Conservation (phyloP, 2,888 invertebrate genomes). For the Ormyrus nitidulus region DNA sequence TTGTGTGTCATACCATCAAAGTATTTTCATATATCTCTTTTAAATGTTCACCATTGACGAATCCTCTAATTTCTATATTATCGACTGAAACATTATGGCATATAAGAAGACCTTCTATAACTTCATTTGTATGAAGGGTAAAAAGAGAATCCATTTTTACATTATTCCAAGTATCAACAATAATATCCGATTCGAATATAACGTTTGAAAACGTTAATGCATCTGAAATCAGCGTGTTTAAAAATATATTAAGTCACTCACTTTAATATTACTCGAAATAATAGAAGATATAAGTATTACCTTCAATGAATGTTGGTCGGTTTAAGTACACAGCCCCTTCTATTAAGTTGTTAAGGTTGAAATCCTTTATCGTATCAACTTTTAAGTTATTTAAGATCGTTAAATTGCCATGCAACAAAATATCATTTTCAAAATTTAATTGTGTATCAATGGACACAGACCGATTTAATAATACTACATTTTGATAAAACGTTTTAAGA, state of each 20-base stretch:
- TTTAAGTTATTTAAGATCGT: constrained; percentile 59
- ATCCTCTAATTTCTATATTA: constrained; percentile 62
- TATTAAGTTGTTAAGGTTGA: constrained; percentile 62
- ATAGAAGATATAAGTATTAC: constrained; percentile 49
- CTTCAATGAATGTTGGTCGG: constrained; percentile 60
- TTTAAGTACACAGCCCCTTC: constrained; percentile 60
- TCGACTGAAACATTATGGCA: constrained; percentile 70
- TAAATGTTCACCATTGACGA: constrained; percentile 75
- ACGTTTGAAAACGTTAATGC: constrained; percentile 74
- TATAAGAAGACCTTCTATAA: constrained; percentile 70
- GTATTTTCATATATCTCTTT: constrained; percentile 76
- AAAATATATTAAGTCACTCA: too few species aligned
- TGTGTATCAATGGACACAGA: constrained; percentile 58
- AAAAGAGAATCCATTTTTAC: constrained; percentile 75
- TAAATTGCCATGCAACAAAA: constrained; percentile 60
- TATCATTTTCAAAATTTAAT: constrained; percentile 60
- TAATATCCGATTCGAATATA: constrained; percentile 73
- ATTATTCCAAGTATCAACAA: constrained; percentile 75
- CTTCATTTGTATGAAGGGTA: constrained; percentile 76
- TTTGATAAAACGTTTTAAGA: constrained; percentile 62
- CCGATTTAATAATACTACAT: constrained; percentile 62
- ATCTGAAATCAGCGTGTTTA: constrained; percentile 67
- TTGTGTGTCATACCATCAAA: constrained; percentile 75
- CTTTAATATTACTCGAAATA: too few species aligned
- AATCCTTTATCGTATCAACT: constrained; percentile 57